Percentiles rank a stretch among this genome's conserved stretches.
Evolutionary conservation across 2,888 invertebrate genomes (phyloP).

Genomic region (Troides oblongomaculatus): DNA sequence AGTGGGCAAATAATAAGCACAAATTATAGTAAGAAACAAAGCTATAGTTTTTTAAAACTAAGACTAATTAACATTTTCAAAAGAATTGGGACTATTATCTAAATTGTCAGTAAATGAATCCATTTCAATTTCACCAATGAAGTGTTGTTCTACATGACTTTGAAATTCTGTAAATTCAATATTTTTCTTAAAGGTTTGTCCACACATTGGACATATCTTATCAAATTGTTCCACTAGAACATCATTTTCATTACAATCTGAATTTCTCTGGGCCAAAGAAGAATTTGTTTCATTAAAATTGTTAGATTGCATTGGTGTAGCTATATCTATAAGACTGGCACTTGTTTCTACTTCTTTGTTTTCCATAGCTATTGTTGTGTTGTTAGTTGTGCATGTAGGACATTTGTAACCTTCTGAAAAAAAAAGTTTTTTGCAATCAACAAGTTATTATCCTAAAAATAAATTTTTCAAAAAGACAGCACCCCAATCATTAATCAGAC

Average conservation of each 20-base stretch:
- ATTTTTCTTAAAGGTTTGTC: conserved; percentile 80
- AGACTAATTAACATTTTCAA: conserved; percentile 57
- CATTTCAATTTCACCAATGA: conserved; percentile 79
- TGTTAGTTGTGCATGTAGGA: conserved; percentile 58
- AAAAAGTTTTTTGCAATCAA: conserved; percentile 10
- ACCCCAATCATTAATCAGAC: too few species aligned
- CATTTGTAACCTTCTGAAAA: conserved; percentile 68
- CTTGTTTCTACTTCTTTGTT: conserved; percentile 75
- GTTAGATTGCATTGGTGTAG: conserved; percentile 67
- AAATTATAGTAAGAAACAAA: neutral
- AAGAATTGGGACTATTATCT: conserved; percentile 71
- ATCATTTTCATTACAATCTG: conserved; percentile 45
- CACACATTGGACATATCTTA: conserved; percentile 89
- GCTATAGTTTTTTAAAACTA: conserved; percentile 5
- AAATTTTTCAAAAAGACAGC: too few species aligned
- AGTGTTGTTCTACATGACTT: conserved; percentile 88
- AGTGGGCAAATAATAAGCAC: neutral
- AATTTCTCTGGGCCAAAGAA: conserved; percentile 51
- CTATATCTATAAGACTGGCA: conserved; percentile 71
- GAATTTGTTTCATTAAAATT: conserved; percentile 60
- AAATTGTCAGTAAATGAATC: conserved; percentile 78
- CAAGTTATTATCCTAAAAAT: neutral
- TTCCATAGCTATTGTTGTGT: conserved; percentile 56
- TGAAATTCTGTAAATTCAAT: conserved; percentile 83
- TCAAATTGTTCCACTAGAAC: conserved; percentile 50